Base-by-base conservation (phyloP, 64 coral and sea anemone species). In the Dendrophyllia cribrosa region DNA sequence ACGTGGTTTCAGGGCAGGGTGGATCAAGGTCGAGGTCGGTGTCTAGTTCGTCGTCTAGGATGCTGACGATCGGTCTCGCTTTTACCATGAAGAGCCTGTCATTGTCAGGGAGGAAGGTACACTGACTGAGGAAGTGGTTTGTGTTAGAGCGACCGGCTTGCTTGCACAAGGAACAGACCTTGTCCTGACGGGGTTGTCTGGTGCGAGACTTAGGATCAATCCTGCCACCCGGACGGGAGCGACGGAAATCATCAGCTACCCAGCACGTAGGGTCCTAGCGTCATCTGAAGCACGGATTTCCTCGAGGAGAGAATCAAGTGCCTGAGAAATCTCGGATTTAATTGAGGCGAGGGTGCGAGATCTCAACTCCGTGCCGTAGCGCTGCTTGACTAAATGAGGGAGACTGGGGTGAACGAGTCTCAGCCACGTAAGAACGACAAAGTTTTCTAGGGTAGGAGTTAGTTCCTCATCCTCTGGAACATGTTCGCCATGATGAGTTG, bases 101-200 rank as follows among this genome's bases (percentile, higher is more conserved):
- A 16, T 60, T 24, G 14, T 74, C 52, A 43, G 70, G 81, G 20
- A 92, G 90, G 49, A 66, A 92, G 11, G 15, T 77, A 47, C 90
- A 92, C 43, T 86, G 55, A 61, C 90, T 86, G 49, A 92, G 81
- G 69, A 86, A 92, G 17, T 92, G 90, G 49, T 74, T 45, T 52
- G 66, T 56, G 60, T 74, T 66, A 20, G 90, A 44, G 11, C 68
- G 79, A 15, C 82, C 60, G 12, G 69, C 70, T 66, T 92, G 68
- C 22, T 71, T 59, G 67, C 68, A 74, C 20, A 88, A 52, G 9
- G 66, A 68, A 53, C 85, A 88, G 23, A 53, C 11, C 67, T 76
- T 76, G 26, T 48, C 59, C 22, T 63, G 72, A 43, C 75, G 9
- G 72, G 58, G 72, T 8, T 62, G 51, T 61, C 22, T 76, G 53